Evolutionary conservation across 1,140 invertebrate genomes (phyloP).

Genomic region (Daktulosphaira vitifoliae): DNA sequence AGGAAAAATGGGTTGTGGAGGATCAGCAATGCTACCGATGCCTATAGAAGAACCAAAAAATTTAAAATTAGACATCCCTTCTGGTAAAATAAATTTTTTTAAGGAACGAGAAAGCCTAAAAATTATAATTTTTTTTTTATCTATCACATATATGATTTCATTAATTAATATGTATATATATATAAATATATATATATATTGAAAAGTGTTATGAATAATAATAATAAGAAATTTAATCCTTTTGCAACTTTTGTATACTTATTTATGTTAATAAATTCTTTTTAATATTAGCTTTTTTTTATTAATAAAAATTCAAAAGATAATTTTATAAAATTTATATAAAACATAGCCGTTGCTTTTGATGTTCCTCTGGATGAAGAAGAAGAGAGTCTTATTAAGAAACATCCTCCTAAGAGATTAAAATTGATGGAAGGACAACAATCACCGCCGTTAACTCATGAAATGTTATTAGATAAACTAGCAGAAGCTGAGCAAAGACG

Average conservation of each 20-base stretch:
- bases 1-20: slow-evolving; percentile 16
- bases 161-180: too few species aligned
- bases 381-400: slow-evolving; percentile 47
- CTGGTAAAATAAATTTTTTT: not conserved
- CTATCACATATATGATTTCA: too few species aligned
- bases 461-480: slow-evolving; percentile 56
- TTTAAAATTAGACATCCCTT: slow-evolving; percentile 2
- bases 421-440: slow-evolving; percentile 52
- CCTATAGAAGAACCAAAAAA: not conserved
- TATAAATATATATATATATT: too few species aligned
- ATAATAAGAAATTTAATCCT: too few species aligned
- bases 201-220: too few species aligned
- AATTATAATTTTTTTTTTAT: too few species aligned
- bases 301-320: too few species aligned
- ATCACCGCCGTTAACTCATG: slow-evolving; percentile 47
- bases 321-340: too few species aligned
- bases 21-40: slow-evolving; percentile 14
- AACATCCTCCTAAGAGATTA: slow-evolving; percentile 52
- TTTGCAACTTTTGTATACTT: too few species aligned
- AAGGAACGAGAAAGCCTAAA: too few species aligned
- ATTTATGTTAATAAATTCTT: too few species aligned
- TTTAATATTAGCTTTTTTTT: too few species aligned
- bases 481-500: slow-evolving; percentile 58
- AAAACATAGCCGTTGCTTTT: slow-evolving; percentile 51
- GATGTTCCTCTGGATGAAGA: slow-evolving; percentile 50